phyloP scores from a whole-genome alignment of 2,113 vertebrate genomes.

The Erpornis zantholeuca region DNA sequence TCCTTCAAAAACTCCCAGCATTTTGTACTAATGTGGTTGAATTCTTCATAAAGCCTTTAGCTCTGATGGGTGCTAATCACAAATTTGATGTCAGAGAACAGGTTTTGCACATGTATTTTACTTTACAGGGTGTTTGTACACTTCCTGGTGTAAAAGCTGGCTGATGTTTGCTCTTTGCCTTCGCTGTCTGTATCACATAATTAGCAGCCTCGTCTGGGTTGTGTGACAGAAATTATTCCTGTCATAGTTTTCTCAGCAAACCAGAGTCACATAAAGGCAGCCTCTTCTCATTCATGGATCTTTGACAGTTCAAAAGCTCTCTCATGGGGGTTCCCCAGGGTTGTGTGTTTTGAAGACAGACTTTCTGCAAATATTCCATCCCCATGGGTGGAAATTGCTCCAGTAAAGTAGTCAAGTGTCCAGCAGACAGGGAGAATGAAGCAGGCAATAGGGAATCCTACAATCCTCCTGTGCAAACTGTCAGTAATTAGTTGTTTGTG shows the following conservation, averaged over 20 bases:
- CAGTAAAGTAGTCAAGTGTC: neutral
- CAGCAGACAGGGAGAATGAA: neutral
- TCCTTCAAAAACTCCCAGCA: neutral
- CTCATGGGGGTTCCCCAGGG: neutral
- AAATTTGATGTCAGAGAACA: neutral
- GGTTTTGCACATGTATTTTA: neutral
- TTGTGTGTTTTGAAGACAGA: neutral
- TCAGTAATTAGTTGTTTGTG: neutral
- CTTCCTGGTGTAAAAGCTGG: neutral
- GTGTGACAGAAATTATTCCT: neutral
- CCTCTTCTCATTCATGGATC: neutral
- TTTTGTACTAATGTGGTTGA: neutral
- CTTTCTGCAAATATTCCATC: neutral
- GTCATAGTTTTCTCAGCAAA: neutral
- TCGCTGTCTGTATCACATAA: neutral
- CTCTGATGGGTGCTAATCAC: neutral
- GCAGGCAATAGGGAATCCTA: neutral
- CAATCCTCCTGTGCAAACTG: neutral
- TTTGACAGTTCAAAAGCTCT: neutral
- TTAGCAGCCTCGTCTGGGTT: neutral
- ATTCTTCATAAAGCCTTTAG: neutral
- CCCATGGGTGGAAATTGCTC: neutral
- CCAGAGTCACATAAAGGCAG: neutral
- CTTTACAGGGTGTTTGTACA: neutral
- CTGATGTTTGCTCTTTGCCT: neutral